Percentiles rank a stretch among this genome's conserved stretches.
These are phyloP conservation scores for Linyphia triangularis DNA, from an alignment of 2,888 invertebrate genomes.

Conservation along the genomic window DNA sequence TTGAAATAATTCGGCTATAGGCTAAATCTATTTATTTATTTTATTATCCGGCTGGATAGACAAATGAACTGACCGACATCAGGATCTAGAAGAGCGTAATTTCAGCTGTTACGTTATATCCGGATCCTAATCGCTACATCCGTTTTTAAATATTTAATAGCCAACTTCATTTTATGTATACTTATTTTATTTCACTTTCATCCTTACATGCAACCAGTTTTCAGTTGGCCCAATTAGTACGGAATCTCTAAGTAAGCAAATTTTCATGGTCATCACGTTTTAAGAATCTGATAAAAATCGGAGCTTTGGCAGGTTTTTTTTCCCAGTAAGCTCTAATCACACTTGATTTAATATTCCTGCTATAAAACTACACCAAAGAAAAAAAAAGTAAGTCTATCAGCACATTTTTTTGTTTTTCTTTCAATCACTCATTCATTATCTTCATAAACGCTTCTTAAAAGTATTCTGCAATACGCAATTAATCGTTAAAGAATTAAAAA, in stretches of 20 bases:
- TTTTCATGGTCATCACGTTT: conserved; percentile 74
- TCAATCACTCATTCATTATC: conserved; percentile 66
- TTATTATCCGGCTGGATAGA: too few species aligned
- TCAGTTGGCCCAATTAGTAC: conserved; percentile 58
- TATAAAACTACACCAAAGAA: conserved; percentile 39
- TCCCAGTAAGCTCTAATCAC: conserved; percentile 52
- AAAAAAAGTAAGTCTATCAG: neutral
- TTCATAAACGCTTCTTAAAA: conserved; percentile 70
- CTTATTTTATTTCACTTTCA: conserved; percentile 23
- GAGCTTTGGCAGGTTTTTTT: conserved; percentile 44
- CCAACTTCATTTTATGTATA: neutral
- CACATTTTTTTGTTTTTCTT: conserved; percentile 45
- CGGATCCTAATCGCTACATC: neutral
- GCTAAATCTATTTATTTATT: too few species aligned
- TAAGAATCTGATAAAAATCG: conserved; percentile 73
- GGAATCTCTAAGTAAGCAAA: conserved; percentile 64
- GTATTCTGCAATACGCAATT: conserved; percentile 57
- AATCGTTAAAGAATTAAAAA: conserved; percentile 71
- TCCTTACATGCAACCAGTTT: conserved; percentile 60
- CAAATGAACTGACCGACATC: too few species aligned
- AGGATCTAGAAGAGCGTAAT: too few species aligned
- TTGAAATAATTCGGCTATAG: too few species aligned
- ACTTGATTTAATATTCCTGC: conserved; percentile 72
- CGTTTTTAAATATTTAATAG: neutral
- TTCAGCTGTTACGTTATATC: too few species aligned